Base-by-base conservation (phyloP, 2,888 invertebrate genomes). In the Synanthedon myopaeformis region DNA sequence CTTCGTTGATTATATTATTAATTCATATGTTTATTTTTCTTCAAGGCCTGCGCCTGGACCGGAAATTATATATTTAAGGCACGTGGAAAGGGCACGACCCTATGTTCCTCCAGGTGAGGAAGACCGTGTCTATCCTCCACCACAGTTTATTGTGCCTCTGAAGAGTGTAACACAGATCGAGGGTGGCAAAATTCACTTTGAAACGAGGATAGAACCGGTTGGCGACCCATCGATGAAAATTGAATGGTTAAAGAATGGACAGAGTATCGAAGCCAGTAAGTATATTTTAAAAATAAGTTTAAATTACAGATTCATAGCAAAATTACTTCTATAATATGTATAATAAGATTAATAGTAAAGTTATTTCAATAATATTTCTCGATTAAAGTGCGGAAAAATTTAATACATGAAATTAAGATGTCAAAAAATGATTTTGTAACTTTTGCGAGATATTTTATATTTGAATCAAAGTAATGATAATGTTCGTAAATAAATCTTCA, bases 191-290 rank as follows among this genome's bases (percentile, higher is more conserved):
- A 93, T 96, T 71, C 97, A 98, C 89, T 97, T 99, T 89, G 98
- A 99, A 89, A 98, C 97, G 76, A 94, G 97, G 82, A 95, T 98
- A 84, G 95, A 96, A 85, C 98, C 98, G 64, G 95, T 97, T 72
- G 97, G 97, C 63, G 98, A 99, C 85, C 97, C 98, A 60, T 94
- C 94, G 52, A 96, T 98, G 96, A 93, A 93, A 72, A 95, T 98
- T 66, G 97, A 98, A 87, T 99, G 98, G 98, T 96, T 93, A 76
- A 92, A 94, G 72, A 96, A 98, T 82, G 97, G 96, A 69, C 92
- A 92, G 87, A 94, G 95, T 72, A 90, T 98, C 69, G 93, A 94
- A 90, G 96, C 96, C 74, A 96, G 97, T 97, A 87, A 90, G 94
- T 83, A 62, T 28, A 35, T 35, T 35, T 35, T 35, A 35, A 35